Evolutionary conservation across 2,797 vertebrate species (phyloP).

Genomic region (Ceyx erithaca): DNA sequence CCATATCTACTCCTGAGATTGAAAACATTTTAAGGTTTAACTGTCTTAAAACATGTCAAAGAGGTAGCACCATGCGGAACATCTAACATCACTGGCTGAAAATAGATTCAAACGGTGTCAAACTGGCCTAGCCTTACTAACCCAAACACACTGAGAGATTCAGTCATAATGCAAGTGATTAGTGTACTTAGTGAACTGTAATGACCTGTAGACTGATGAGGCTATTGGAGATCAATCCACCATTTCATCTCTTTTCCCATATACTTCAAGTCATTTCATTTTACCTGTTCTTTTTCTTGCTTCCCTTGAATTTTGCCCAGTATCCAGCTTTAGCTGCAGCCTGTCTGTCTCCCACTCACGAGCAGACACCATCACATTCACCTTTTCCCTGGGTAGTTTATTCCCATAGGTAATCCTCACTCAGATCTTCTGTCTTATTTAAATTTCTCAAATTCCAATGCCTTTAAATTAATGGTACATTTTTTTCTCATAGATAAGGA

Average conservation of each 20-base stretch:
- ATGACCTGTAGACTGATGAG: background rate
- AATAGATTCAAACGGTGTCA: background rate
- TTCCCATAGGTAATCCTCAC: background rate
- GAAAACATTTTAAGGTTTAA: constrained; percentile 11
- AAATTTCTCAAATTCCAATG: background rate
- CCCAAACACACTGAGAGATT: background rate
- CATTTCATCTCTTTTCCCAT: background rate
- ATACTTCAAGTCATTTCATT: background rate
- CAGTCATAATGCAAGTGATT: background rate
- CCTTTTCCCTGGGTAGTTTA: background rate
- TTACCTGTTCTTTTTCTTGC: background rate
- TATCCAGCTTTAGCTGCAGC: background rate
- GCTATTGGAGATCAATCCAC: background rate
- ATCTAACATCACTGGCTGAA: background rate
- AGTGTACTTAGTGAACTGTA: background rate
- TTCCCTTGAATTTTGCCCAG: background rate
- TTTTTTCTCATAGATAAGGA: background rate
- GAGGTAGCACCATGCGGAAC: background rate
- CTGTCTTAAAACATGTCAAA: background rate
- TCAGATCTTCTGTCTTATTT: background rate
- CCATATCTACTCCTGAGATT: background rate
- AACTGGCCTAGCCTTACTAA: background rate
- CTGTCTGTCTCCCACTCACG: background rate
- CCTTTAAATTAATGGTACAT: background rate
- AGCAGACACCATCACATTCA: background rate